A percentile compares a stretch with the other conserved stretches of the same genome.
phyloP scores from a whole-genome alignment of 2,888 invertebrate species.

The Stenolophus ochropezus region DNA sequence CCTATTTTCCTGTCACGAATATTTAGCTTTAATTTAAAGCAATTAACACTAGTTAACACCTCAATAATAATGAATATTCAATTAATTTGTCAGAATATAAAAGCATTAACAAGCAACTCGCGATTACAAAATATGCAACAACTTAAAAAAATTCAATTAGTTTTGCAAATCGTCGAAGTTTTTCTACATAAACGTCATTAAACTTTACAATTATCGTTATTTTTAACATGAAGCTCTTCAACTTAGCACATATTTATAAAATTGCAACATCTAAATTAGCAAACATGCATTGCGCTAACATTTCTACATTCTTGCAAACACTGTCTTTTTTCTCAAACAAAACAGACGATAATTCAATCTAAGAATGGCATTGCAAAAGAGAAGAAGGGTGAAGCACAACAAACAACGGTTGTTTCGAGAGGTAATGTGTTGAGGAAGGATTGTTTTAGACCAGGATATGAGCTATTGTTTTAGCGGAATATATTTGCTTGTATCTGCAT shows the following conservation, averaged over 20 bases:
- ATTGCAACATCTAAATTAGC: conserved; percentile 35
- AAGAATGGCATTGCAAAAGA: conserved; percentile 30
- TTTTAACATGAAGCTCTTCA: background rate
- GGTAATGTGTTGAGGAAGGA: conserved; percentile 22
- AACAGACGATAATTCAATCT: conserved; percentile 36
- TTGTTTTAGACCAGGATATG: conserved; percentile 12
- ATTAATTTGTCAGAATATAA: background rate
- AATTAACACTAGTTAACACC: conserved; percentile 2
- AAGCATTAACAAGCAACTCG: background rate
- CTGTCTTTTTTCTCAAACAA: conserved; percentile 23
- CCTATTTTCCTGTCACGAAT: background rate
- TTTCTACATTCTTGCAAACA: conserved; percentile 22
- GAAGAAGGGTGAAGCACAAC: conserved; percentile 2
- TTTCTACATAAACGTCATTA: conserved; percentile 22
- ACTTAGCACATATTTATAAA: conserved; percentile 39
- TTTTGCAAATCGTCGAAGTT: conserved; percentile 12
- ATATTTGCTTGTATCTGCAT: conserved; percentile 27
- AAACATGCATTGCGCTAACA: conserved; percentile 30
- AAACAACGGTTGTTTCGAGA: background rate
- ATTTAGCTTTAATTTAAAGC: background rate
- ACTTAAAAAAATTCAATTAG: background rate
- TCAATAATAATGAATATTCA: conserved; percentile 10
- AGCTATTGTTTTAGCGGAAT: conserved; percentile 21
- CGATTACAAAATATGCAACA: conserved; percentile 11
- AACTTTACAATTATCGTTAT: conserved; percentile 28